These are phyloP conservation scores for Tetragonula clypearis DNA, from an alignment of 1,140 invertebrate genomes.

Conservation along the genomic window DNA sequence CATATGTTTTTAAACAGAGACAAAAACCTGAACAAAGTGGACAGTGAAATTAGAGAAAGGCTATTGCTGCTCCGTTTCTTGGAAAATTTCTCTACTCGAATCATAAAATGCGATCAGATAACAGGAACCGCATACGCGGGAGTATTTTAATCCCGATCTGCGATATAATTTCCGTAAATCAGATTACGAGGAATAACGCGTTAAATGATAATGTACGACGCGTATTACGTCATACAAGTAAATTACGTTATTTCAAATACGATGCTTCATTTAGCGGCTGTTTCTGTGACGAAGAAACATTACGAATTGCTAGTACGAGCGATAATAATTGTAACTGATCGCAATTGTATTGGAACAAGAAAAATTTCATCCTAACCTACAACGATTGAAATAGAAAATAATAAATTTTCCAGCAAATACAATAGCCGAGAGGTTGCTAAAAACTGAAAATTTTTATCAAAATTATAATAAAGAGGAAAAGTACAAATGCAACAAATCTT, in stretches of 20 bases:
- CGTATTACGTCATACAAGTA: conserved; percentile 13
- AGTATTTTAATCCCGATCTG: conserved; percentile 24
- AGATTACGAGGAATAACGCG: conserved; percentile 24
- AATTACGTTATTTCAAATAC: conserved; percentile 25
- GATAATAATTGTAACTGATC: neutral
- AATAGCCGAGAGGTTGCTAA: neutral
- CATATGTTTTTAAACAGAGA: neutral
- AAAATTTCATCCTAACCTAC: neutral
- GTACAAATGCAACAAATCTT: neutral
- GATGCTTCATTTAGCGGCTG: neutral
- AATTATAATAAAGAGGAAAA: neutral
- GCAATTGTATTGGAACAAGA: neutral
- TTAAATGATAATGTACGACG: conserved; percentile 18
- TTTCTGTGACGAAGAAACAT: conserved; percentile 1
- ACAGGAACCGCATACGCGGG: neutral
- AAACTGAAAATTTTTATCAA: neutral
- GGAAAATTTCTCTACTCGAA: conserved; percentile 9
- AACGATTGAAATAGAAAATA: neutral
- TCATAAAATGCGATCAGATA: conserved; percentile 33
- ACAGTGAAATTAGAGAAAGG: neutral
- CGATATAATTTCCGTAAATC: conserved; percentile 31
- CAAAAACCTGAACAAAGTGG: neutral
- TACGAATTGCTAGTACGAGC: neutral
- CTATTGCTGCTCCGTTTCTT: neutral
- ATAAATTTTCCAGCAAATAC: neutral